phyloP scores from a whole-genome alignment of 2,113 vertebrate genomes.

The Odocoileus virginianus region DNA sequence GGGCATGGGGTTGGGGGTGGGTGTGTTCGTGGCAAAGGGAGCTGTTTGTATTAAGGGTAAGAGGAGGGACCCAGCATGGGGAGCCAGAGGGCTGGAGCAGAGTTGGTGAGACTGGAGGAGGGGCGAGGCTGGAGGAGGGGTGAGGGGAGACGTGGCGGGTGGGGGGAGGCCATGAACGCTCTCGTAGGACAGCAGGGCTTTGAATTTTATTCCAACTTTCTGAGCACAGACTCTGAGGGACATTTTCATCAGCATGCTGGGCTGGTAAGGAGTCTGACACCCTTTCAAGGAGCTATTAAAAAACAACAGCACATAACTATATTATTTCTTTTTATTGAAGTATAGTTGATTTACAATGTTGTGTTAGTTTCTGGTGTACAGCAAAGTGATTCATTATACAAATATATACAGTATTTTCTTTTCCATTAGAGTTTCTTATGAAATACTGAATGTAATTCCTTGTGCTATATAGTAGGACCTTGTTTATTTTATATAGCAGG shows the following conservation, averaged over 20 bases:
- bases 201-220: neutral
- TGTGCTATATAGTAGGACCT: neutral
- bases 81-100: too few species aligned
- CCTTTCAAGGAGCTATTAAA: neutral
- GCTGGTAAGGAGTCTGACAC: neutral
- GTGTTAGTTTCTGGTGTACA: neutral
- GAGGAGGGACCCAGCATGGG: neutral
- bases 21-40: neutral
- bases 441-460: neutral
- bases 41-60: neutral
- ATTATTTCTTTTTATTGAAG: neutral
- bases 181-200: neutral
- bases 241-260: neutral
- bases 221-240: neutral
- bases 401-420: neutral
- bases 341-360: neutral
- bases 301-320: neutral
- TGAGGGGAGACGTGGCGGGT: rapidly evolving
- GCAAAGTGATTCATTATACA: neutral
- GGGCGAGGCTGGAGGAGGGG: neutral
- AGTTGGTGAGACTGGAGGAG: neutral
- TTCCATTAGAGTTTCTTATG: neutral
- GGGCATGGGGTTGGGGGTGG: neutral
- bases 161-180: neutral
- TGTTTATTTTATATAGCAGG: too few species aligned